Evolutionary conservation across 2,797 vertebrate species (phyloP), one percentile per base, ranked within the genome.

Genomic region (Clarias fuscus): DNA sequence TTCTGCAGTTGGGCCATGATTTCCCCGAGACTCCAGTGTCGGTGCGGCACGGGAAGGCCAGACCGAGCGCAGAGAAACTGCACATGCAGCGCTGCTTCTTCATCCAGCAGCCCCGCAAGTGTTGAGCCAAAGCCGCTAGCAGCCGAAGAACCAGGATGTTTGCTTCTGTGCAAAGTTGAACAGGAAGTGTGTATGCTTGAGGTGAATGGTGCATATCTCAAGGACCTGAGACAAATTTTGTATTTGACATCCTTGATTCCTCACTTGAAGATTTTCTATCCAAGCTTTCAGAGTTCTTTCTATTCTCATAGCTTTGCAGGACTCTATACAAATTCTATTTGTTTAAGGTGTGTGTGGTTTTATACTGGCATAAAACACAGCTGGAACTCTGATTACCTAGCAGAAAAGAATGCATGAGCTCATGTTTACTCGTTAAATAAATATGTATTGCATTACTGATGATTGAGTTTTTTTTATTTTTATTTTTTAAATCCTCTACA

Each of bases 51-150:
- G 94, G 96, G 90, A 97, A 95, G 91, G 92, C 97, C 70, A 93
- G 92, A 64, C 98, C 98, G 5, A 93, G 96, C 0, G 70, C 97
- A 93, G 97, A 98, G 93, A 98, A 98, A 93, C 86, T 91, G 2
- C 91, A 95, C 84, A 90, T 90, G 2, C 94, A 92, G 22, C 96
- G 95, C 89, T 93, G 92, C 86, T 95, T 95, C 90, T 92, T 94
- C 92, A 98, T 99, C 93, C 98, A 99, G 86, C 98, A 99, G 93
- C 98, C 98, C 7, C 95, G 96, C 88, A 98, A 97, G 94, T 97
- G 90, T 92, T 98, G 95, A 96, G 89, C 65, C 20, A 17, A 64
- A 72, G 13, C 77, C 59, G 84, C 86, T 18, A 82, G 48, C 61
- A 1, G n/a, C 7, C 37, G 71, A 56, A n/a, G 37, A 62, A 40